Evolutionary conservation across 1,140 invertebrate genomes (phyloP).

Genomic region (Orchesella cincta): DNA sequence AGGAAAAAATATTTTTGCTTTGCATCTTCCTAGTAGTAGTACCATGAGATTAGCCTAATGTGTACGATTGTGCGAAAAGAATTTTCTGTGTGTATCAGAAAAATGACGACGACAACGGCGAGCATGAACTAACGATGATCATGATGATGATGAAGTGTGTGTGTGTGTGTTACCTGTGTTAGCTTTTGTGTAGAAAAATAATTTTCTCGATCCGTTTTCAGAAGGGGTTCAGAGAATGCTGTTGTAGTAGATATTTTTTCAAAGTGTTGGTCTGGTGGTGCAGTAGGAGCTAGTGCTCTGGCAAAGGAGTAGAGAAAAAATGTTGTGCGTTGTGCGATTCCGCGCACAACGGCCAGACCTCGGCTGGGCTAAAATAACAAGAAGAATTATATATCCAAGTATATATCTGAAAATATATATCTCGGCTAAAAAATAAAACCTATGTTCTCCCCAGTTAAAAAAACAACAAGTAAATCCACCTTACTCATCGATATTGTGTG

Average conservation of each 20-base stretch:
- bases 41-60: too few species aligned
- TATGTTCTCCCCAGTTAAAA: background rate
- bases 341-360: conserved; percentile 4
- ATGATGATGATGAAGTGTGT: conserved; percentile 16
- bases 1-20: too few species aligned
- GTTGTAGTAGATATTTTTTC: conserved; percentile 28
- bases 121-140: background rate
- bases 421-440: background rate
- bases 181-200: conserved; percentile 27
- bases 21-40: too few species aligned
- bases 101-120: conserved; percentile 7
- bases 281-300: background rate
- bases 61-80: background rate
- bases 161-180: conserved; percentile 25
- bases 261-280: conserved; percentile 23
- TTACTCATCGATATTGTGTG: conserved; percentile 23
- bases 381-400: background rate
- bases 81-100: too few species aligned
- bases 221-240: conserved; percentile 29
- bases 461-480: conserved; percentile 19
- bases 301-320: background rate
- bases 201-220: conserved; percentile 7
- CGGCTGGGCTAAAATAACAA: conserved; percentile 12
- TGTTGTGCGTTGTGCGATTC: conserved; percentile 17
- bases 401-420: background rate